Base-by-base conservation (phyloP, 1,140 invertebrate species). In the Patella vulgata region DNA sequence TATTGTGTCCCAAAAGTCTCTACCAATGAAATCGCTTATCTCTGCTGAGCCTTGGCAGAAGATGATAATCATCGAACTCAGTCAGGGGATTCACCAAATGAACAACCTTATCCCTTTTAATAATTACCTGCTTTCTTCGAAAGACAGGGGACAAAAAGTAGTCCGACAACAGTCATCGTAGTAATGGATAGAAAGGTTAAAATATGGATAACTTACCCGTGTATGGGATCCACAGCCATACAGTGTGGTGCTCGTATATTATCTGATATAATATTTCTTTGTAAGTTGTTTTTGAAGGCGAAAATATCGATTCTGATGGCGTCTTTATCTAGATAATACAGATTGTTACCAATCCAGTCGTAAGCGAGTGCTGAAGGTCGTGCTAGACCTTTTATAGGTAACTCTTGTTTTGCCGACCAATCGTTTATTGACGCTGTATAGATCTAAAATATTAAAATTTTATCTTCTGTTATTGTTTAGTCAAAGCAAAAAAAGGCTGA, bases 341-440 rank as follows among this genome's bases (percentile, higher is more conserved):
- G 86, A 81, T 97, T 98, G 71, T 97, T 91, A 0, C 93, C 93
- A 19, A 99, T 90, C 94, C 96, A 99, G 85, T 99, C 97, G n/a
- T 98, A 90, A 0, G 96, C 95, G 12, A 99, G 81, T 1, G 93
- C 91, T 1, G 92, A 91, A 0, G 95, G 96, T 11, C 75, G 42
- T 1, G 70, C 65, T 27, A 82, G 48, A 17, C 77, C 70, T 31
- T 74, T 66, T 3, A 80, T 53, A 5, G 53, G 63, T 30, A 82
- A 44, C 12, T 31, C 43, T 31, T 39, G 42, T 25, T 48, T 53
- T 12, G 51, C 31, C 11, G 39, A 44, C 14, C 33, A 30, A 2
- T 89, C 90, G 74, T 46, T 58, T 28, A 80, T 63, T 36, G 75
- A 66, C 11, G 63, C 75, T 66, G 61, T 69, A 66, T 64, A 81